Percentiles rank a stretch among this genome's conserved stretches.
phyloP scores from a whole-genome alignment of 2,113 vertebrate species.

The Rafetus swinhoei region DNA sequence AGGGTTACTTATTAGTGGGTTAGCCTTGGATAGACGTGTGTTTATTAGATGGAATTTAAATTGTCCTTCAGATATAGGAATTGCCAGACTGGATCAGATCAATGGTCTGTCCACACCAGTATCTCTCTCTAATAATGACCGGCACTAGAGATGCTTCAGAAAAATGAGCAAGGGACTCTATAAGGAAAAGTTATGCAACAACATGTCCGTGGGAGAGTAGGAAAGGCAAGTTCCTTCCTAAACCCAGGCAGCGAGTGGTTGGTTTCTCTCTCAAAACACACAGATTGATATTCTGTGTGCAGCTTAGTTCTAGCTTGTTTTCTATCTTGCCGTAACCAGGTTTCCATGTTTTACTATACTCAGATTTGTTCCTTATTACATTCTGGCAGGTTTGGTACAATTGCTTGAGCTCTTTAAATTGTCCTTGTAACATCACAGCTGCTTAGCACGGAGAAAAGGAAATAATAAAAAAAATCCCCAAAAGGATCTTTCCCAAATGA shows the following conservation, averaged over 20 bases:
- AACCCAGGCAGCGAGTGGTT: not conserved
- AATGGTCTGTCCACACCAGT: not conserved
- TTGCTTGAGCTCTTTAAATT: not conserved
- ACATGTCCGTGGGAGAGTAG: not conserved
- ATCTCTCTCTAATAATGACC: not conserved
- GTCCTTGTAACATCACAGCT: not conserved
- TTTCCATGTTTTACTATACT: not conserved
- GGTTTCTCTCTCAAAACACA: not conserved
- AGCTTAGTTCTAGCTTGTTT: not conserved
- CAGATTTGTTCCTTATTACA: not conserved
- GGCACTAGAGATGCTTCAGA: rapidly evolving
- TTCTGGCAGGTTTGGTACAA: not conserved
- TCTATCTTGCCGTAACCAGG: not conserved
- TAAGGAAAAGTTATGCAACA: rapidly evolving
- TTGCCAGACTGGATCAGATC: not conserved
- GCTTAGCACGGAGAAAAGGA: not conserved
- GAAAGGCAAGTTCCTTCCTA: too few relatives aligned
- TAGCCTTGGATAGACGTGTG: slow-evolving; percentile 28
- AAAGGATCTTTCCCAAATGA: slow-evolving; percentile 10
- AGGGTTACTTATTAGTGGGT: slow-evolving; percentile 73
- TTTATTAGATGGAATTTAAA: slow-evolving; percentile 17
- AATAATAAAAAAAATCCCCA: not conserved
- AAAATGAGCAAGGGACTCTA: not conserved
- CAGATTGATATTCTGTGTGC: not conserved
- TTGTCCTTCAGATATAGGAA: not conserved